Percentiles rank a stretch among this genome's conserved stretches.
Conservation (phyloP, 2,113 vertebrate genomes). For the Pseudopodoces humilis region DNA sequence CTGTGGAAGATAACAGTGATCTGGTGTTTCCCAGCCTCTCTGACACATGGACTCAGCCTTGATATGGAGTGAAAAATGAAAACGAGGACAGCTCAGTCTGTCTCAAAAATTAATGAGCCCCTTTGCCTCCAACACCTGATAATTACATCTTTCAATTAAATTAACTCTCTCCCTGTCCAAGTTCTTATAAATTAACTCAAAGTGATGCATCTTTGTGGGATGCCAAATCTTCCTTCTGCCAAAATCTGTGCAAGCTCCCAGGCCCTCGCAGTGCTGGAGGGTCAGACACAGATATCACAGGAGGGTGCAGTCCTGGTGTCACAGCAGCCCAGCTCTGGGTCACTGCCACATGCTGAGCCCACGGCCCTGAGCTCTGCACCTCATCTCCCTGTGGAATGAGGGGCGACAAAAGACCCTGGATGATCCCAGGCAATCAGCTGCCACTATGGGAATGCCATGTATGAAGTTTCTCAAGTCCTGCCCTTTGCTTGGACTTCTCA, state of each 20-base stretch:
- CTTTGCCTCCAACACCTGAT: constrained; percentile 78
- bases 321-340: neutral
- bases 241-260: constrained; percentile 2
- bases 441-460: neutral
- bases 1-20: neutral
- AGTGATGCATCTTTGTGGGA: constrained; percentile 55
- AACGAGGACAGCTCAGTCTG: constrained; percentile 74
- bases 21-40: neutral
- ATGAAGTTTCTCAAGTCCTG: neutral
- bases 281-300: neutral
- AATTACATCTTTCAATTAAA: constrained; percentile 83
- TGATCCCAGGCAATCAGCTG: neutral
- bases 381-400: neutral
- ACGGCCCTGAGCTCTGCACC: neutral
- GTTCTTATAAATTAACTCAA: constrained; percentile 75
- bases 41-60: neutral
- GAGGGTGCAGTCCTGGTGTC: neutral
- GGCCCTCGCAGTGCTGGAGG: neutral
- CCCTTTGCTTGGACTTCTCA: neutral
- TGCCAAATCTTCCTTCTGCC: constrained; percentile 39
- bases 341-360: neutral
- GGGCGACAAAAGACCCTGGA: neutral
- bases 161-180: constrained; percentile 71
- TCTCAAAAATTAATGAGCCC: constrained; percentile 78
- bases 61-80: constrained; percentile 71